Conservation (phyloP, 2,113 vertebrate genomes). For the Macaca fascicularis region DNA sequence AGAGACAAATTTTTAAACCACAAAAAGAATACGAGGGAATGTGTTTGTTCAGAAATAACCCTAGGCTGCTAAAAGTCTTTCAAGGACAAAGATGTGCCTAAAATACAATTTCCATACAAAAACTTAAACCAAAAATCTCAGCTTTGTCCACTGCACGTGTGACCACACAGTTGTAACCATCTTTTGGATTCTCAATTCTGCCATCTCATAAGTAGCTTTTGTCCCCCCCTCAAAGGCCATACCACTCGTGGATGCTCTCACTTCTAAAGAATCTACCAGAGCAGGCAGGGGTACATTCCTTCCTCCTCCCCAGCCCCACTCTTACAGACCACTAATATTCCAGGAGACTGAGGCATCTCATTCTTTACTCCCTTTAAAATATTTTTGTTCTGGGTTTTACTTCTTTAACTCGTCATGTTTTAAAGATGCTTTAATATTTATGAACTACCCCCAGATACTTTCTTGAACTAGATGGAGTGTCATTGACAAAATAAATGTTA, state of each 20-base stretch:
- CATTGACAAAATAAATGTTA: not conserved
- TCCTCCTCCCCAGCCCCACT: no score
- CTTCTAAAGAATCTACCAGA: not conserved
- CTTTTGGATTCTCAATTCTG: not conserved
- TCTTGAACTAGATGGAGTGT: not conserved
- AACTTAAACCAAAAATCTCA: not conserved
- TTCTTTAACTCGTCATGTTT: not conserved
- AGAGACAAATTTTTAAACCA: not conserved
- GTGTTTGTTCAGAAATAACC: not conserved
- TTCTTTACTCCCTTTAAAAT: not conserved
- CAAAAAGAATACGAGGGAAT: not conserved
- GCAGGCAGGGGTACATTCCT: not conserved
- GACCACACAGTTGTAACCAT: not conserved
- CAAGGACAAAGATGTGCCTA: not conserved
- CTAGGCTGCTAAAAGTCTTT: not conserved
- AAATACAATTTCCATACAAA: not conserved
- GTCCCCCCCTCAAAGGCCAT: not conserved
- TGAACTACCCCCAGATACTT: not conserved
- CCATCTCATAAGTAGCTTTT: not conserved
- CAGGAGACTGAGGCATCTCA: no score
- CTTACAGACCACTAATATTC: not conserved
- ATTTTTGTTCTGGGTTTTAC: not conserved
- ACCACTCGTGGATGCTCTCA: accelerated
- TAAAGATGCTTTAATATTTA: not conserved
- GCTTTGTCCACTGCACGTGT: not conserved